Evolutionary conservation across 2,797 vertebrate species (phyloP), one percentile per base, ranked within the genome.

Genomic region (Balearica regulorum): DNA sequence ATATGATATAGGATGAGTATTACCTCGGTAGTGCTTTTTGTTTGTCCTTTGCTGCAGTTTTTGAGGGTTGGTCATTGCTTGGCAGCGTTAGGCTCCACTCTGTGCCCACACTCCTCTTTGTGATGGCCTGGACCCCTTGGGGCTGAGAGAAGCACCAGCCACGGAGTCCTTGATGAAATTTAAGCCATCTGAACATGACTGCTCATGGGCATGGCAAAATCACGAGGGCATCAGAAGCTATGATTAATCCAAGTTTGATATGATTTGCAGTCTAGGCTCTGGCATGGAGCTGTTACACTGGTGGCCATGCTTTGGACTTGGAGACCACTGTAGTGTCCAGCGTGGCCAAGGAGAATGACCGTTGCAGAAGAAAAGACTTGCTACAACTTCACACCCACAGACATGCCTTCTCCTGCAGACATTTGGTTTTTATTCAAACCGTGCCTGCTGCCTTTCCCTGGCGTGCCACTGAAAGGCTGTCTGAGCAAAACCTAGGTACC

Each of bases 61-160:
- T 6, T 83, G 31, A 85, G 39, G 37, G 5, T 5, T 71, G 60
- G 31, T 41, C 64, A 46, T 17, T 10, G 6, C 37, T 65, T 25
- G 65, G 41, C 46, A 72, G 10, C 0, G 0, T 33, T 33, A 41
- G 28, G 29, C 49, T 78, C 35, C 13, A 16, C 18, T 11, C 0
- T 1, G n/a, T 1, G 0, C 9, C 29, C 0, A 8, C 9, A 20
- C 7, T 65, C 33, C 15, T 66, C 16, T 44, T 20, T 0, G 0
- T 19, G 76, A 80, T 55, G 39, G 15, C 16, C 29, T 55, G 24
- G 53, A 76, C 26, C 24, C 18, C 17, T 16, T 9, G 10, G 11
- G 20, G 13, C 28, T 55, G 46, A 69, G 9, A 54, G 48, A 25
- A 72, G 24, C 26, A 72, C 13, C 29, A 76, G 41, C 16, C 21